Evolutionary conservation across 2,797 vertebrate species (phyloP).

Genomic region (Stomatorhinus walkeri): DNA sequence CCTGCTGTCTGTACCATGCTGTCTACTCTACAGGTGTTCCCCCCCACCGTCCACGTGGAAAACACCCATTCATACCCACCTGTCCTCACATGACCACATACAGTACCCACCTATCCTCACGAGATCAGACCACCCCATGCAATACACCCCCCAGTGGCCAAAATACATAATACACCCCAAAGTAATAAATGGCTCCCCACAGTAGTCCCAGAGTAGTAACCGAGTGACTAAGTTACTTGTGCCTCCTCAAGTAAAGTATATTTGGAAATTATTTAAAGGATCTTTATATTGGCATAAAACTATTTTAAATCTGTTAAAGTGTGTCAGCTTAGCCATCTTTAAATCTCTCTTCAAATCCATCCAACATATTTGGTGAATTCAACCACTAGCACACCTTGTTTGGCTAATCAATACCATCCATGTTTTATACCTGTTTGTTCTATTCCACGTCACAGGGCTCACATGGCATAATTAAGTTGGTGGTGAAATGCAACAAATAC

Average conservation of each 20-base stretch:
- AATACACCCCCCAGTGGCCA: too few species aligned
- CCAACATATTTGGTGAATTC: background rate
- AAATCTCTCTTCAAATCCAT: background rate
- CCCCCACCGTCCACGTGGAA: too few species aligned
- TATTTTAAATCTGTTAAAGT: background rate
- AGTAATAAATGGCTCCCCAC: too few species aligned
- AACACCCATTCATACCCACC: too few species aligned
- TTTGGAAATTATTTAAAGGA: background rate
- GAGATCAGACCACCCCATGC: too few species aligned
- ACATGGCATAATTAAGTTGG: background rate
- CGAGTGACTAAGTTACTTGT: background rate
- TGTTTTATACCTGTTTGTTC: background rate
- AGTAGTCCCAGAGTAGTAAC: background rate
- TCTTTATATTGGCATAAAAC: background rate
- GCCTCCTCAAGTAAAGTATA: background rate
- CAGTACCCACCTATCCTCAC: too few species aligned
- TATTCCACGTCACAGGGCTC: background rate
- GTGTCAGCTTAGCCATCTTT: background rate
- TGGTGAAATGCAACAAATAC: background rate
- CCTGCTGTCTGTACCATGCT: too few species aligned
- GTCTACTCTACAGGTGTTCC: too few species aligned
- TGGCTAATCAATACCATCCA: background rate
- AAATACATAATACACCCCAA: too few species aligned
- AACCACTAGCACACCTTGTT: background rate
- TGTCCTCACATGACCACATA: too few species aligned